Conservation (phyloP, 2,113 vertebrate genomes). For the Butorides virescens region DNA sequence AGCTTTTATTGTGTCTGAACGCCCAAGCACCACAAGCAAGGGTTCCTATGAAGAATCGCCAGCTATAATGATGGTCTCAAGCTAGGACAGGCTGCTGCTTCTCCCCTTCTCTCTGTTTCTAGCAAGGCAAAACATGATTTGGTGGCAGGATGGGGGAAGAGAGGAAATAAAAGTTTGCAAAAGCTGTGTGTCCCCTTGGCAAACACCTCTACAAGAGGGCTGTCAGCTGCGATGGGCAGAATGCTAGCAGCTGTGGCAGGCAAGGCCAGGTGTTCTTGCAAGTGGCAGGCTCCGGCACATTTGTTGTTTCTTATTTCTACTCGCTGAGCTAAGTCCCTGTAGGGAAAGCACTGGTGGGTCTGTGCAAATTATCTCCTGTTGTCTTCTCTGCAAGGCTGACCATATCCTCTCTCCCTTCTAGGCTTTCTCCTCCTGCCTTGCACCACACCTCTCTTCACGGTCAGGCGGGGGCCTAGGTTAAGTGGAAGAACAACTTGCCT, state of each 20-base stretch:
- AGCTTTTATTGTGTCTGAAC: not conserved
- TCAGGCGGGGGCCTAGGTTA: not conserved
- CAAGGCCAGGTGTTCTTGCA: slow-evolving; percentile 33
- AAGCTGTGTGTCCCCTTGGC: not conserved
- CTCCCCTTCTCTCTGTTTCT: not conserved
- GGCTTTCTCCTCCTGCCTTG: slow-evolving; percentile 18
- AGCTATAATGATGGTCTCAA: not conserved
- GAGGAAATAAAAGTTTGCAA: not conserved
- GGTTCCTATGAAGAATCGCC: not conserved
- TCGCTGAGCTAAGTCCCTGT: not conserved
- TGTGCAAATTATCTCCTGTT: slow-evolving; percentile 30
- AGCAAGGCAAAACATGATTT: not conserved
- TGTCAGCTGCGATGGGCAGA: slow-evolving; percentile 8
- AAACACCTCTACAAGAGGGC: not conserved
- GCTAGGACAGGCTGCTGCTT: not conserved
- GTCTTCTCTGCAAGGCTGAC: not conserved
- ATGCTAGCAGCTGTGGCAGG: not conserved
- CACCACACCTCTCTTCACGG: not conserved
- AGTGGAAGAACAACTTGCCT: slow-evolving; percentile 5
- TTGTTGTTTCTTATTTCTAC: slow-evolving; percentile 39
- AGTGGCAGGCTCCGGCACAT: not conserved
- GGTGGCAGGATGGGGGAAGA: not conserved
- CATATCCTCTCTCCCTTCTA: not conserved
- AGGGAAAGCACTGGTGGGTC: not conserved
- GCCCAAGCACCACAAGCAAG: not conserved